Base-by-base conservation (phyloP, 2,888 invertebrate species). In the Acanthopleura granulata region DNA sequence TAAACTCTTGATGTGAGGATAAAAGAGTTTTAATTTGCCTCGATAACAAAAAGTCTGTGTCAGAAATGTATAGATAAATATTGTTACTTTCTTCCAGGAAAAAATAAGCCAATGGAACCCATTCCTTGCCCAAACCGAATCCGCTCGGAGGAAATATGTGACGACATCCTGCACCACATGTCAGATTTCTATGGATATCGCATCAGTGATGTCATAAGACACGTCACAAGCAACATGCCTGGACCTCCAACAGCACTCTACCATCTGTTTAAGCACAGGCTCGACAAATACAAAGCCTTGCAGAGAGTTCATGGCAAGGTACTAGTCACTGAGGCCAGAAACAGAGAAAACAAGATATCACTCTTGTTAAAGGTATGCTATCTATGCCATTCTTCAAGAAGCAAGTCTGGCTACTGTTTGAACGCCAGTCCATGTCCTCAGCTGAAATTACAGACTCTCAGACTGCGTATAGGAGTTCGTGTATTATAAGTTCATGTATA, bases 131-230 rank as follows among this genome's bases (percentile, higher is more conserved):
- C 89, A 30, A 89, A 89, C 82, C 84, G 81, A 61, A 76, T 88
- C 50, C 80, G 78, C 62, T 79, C 84, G n/a, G 85, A 85, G 12
- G 83, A 87, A 29, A 79, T 89, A 9, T 83, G 86, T 72, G 79
- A 82, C 40, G 83, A 84, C 72, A 83, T 89, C 25, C 73, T 89
- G 62, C 85, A 86, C 70, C 86, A 88, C 79, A 89, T 89, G 89
- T 80, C 82, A 49, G 84, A 86, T 51, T 80, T 83, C 73, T 83
- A 88, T 74, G 88, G 87, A 27, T 88, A 83, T 78, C 78, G 86
- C 49, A 76, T 86, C 70, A 81, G 86, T 27, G 89, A 89, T 69
- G 80, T 87, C 61, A 85, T 89, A 66, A 82, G 87, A 12, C 86
- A 85, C 70, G 87, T 89, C 0, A 85, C 86, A 30, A 82, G 82